phyloP scores from a whole-genome alignment of 37 sponge, comb jelly and placozoan genomes.

The Crambe crambe region DNA sequence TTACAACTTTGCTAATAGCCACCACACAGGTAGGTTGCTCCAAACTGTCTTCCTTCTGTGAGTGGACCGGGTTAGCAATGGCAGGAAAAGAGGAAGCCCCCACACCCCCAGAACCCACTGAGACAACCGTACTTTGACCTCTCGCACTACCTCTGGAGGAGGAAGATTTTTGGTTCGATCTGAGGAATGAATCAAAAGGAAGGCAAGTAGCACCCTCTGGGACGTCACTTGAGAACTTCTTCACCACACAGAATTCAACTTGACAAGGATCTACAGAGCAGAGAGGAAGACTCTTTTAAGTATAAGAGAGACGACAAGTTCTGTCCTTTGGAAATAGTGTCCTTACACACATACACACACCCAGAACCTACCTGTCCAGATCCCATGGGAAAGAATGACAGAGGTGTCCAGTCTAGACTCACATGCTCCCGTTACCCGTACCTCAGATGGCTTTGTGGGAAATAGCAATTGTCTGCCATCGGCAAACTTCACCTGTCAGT shows the following conservation, averaged over 20 bases:
- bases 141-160: background rate
- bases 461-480: constrained; percentile 54
- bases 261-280: constrained; percentile 68
- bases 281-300: too few species aligned
- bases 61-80: constrained; percentile 12
- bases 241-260: constrained; percentile 61
- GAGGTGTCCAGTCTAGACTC: constrained; percentile 42
- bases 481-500: constrained; percentile 48
- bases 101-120: too few species aligned
- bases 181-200: background rate
- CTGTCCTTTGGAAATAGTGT: too few species aligned
- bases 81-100: background rate
- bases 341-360: background rate
- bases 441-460: constrained; percentile 31
- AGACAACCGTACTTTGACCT: background rate
- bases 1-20: constrained; percentile 41
- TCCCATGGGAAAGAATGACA: constrained; percentile 63
- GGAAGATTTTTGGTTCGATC: background rate
- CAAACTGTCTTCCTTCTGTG: constrained; percentile 36
- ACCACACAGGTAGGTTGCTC: constrained; percentile 7
- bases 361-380: constrained; percentile 66
- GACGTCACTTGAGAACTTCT: constrained; percentile 25
- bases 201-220: constrained; percentile 25
- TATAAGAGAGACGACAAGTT: background rate
- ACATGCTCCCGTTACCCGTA: constrained; percentile 4